A percentile compares a stretch with the other conserved stretches of the same genome.
Evolutionary conservation across 2,888 invertebrate genomes (phyloP).

Genomic region (Synanthedon andrenaeformis): DNA sequence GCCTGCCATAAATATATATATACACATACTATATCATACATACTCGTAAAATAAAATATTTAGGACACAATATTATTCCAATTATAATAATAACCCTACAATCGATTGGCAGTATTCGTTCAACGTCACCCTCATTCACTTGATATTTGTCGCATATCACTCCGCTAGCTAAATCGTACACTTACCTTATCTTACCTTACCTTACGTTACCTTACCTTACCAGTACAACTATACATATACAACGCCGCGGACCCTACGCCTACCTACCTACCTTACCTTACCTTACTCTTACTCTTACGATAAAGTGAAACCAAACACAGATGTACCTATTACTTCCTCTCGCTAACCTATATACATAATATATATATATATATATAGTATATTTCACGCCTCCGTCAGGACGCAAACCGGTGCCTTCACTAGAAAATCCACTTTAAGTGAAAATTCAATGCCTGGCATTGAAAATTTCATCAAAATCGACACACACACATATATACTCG

Average conservation of each 20-base stretch:
- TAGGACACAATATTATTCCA: constrained; percentile 64
- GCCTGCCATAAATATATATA: constrained; percentile 50
- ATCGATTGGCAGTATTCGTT: constrained; percentile 67
- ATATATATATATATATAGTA: neutral
- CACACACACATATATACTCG: no score
- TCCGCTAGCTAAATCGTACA: constrained; percentile 1
- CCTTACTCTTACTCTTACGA: constrained; percentile 4
- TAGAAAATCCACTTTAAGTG: neutral
- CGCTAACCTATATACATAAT: neutral
- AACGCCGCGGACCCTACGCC: constrained; percentile 1
- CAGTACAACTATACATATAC: neutral
- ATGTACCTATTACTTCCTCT: neutral
- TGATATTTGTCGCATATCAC: constrained; percentile 45
- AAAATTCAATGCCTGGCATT: neutral
- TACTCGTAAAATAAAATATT: no score
- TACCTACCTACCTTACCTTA: neutral
- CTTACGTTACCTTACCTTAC: constrained; percentile 1
- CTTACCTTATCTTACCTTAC: constrained; percentile 1
- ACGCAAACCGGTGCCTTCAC: no score
- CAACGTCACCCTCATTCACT: constrained; percentile 34
- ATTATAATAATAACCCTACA: constrained; percentile 61
- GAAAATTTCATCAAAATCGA: no score
- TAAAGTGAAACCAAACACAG: neutral
- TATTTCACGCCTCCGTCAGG: neutral
- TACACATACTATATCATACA: constrained; percentile 38